These are phyloP conservation scores for Troides helena DNA, from an alignment of 2,888 invertebrate genomes.

Conservation along the genomic window DNA sequence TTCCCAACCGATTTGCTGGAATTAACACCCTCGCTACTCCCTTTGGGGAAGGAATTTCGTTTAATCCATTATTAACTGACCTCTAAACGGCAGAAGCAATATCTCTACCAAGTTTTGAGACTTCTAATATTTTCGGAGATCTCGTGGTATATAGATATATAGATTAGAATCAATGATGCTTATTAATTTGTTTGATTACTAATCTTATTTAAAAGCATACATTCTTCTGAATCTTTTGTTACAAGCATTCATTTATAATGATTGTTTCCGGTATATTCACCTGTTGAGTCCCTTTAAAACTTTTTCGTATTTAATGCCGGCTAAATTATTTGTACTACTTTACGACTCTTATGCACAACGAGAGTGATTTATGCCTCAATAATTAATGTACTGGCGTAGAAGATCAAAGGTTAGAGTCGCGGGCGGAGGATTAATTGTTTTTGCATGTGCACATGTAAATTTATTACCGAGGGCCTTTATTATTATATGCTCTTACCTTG, in stretches of 20 bases:
- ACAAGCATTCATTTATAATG: neutral
- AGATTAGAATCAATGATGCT: too few relatives aligned
- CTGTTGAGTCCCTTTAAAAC: neutral
- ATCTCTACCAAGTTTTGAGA: too few relatives aligned
- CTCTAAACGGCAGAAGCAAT: too few relatives aligned
- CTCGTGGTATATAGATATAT: too few relatives aligned
- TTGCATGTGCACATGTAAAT: conserved; percentile 30
- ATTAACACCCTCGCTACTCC: too few relatives aligned
- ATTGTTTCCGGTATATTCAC: neutral
- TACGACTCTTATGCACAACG: neutral
- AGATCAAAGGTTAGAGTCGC: conserved; percentile 19
- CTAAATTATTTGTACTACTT: neutral
- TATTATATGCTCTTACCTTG: conserved; percentile 24
- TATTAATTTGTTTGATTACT: too few relatives aligned
- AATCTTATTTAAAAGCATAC: too few relatives aligned
- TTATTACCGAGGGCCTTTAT: conserved; percentile 28
- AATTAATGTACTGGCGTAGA: conserved; percentile 8
- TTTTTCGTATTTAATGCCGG: neutral
- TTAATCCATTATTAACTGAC: too few relatives aligned
- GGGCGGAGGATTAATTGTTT: conserved; percentile 15
- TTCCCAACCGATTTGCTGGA: too few relatives aligned
- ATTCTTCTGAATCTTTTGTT: too few relatives aligned
- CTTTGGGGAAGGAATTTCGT: too few relatives aligned
- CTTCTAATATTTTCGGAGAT: too few relatives aligned
- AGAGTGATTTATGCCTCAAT: conserved; percentile 9